phyloP scores from a whole-genome alignment of 2,113 vertebrate genomes.

The Pristiophorus japonicus region DNA sequence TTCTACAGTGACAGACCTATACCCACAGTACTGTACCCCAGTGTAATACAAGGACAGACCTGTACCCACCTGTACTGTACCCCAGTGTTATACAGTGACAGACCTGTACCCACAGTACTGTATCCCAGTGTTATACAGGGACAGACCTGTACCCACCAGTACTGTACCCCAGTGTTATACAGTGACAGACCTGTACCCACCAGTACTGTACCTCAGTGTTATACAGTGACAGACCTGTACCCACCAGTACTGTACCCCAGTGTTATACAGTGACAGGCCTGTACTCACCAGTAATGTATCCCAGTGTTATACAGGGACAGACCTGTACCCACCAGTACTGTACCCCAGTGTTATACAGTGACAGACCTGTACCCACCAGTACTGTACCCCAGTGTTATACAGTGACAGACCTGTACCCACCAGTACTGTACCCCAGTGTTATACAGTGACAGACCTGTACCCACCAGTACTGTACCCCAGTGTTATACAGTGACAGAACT shows the following conservation, averaged over 20 bases:
- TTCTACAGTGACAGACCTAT: background rate
- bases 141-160: background rate
- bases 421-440: background rate
- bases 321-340: background rate
- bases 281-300: background rate
- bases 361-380: background rate
- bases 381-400: background rate
- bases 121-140: background rate
- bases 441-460: background rate
- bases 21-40: too few relatives aligned
- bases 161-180: background rate
- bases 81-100: background rate
- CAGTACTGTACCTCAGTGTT: background rate
- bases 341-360: background rate
- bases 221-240: too few relatives aligned
- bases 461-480: background rate
- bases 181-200: background rate
- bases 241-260: too few relatives aligned
- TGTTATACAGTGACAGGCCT: background rate
- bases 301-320: background rate
- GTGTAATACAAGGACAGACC: background rate
- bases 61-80: background rate
- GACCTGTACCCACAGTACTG: background rate
- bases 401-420: background rate
- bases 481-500: too few relatives aligned